Evolutionary conservation across 1,140 invertebrate species (phyloP).

Genomic region (Pogonomyrmex californicus): DNA sequence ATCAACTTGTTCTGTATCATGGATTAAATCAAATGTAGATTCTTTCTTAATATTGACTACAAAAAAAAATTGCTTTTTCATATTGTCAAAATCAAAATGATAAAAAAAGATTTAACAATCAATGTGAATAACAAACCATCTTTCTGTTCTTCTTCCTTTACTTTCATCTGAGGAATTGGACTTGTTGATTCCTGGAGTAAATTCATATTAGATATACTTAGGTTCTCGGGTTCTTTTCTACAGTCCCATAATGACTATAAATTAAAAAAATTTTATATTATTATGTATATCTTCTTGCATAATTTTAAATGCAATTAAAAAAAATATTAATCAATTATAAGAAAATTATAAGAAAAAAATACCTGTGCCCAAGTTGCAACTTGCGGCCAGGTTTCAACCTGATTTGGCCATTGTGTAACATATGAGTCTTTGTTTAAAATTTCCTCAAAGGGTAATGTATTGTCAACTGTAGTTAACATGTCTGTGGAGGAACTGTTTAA

Average conservation of each 20-base stretch:
- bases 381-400: slow-evolving; percentile 68
- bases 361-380: slow-evolving; percentile 55
- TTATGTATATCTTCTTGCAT: not conserved
- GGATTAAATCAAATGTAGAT: not conserved
- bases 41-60: not conserved
- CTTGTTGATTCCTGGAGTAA: not conserved
- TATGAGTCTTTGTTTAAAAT: too few relatives aligned
- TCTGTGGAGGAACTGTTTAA: not conserved
- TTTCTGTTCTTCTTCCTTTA: not conserved
- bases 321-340: not conserved
- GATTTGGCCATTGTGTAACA: slow-evolving; percentile 65
- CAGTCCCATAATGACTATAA: not conserved
- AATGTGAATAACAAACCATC: slow-evolving; percentile 10
- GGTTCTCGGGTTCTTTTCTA: not conserved
- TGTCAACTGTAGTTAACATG: not conserved
- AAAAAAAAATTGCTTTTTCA: slow-evolving; percentile 38
- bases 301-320: not conserved
- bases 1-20: not conserved
- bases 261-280: slow-evolving; percentile 21
- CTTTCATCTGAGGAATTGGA: too few relatives aligned
- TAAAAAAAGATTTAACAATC: slow-evolving; percentile 27
- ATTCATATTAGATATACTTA: too few relatives aligned
- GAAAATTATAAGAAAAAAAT: not conserved
- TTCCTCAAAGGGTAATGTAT: too few relatives aligned
- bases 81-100: slow-evolving; percentile 66